A percentile compares a stretch with the other conserved stretches of the same genome.
Evolutionary conservation across 92 coral and sea anemone genomes (phyloP).

Genomic region (Siderastrea siderea): DNA sequence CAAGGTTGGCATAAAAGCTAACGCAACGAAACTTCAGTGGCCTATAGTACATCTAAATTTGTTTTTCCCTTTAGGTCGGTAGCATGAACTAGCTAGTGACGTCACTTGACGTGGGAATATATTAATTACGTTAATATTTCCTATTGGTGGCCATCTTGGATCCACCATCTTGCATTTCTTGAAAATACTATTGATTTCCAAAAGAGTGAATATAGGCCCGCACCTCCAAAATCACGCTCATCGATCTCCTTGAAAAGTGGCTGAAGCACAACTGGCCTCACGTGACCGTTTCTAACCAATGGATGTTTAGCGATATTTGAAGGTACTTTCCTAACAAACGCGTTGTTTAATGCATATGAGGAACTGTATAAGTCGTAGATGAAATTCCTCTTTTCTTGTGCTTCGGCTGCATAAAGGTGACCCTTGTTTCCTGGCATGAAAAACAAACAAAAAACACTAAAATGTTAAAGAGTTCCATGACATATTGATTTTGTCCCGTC

Average conservation of each 20-base stretch:
- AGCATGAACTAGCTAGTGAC: no score
- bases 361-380: slow-evolving; percentile 35
- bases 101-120: no score
- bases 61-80: no score
- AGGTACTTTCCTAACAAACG: slow-evolving; percentile 19
- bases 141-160: no score
- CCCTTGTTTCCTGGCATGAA: slow-evolving; percentile 8
- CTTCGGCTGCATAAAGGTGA: background rate
- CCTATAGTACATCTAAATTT: no score
- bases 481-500: no score
- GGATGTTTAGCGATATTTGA: slow-evolving; percentile 57
- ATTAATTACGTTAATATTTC: no score
- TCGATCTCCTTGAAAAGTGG: slow-evolving; percentile 74
- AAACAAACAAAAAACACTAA: no score
- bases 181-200: background rate
- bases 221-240: slow-evolving; percentile 81
- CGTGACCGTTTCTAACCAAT: slow-evolving; percentile 57
- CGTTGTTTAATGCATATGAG: slow-evolving; percentile 19
- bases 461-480: no score
- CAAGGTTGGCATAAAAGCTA: no score
- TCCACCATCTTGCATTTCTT: background rate
- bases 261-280: slow-evolving; percentile 61
- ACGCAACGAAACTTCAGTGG: no score
- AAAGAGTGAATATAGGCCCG: background rate
- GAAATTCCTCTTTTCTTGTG: slow-evolving; percentile 44